phyloP scores from a whole-genome alignment of 2,888 invertebrate species.

The Phalangium opilio region DNA sequence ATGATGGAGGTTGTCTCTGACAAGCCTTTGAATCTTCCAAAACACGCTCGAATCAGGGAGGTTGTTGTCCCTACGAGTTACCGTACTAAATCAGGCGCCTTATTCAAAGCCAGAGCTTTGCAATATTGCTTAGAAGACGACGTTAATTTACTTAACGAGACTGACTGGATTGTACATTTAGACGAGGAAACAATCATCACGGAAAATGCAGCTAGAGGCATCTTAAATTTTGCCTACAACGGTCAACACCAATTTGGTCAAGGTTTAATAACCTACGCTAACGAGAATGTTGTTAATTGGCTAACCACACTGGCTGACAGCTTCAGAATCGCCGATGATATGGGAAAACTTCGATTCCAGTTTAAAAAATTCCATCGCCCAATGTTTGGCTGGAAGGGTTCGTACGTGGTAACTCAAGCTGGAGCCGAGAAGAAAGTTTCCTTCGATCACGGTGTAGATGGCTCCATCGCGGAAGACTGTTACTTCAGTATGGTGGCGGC shows the following conservation, averaged over 20 bases:
- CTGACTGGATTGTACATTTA: constrained; percentile 92
- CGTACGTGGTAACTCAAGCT: constrained; percentile 82
- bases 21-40: constrained; percentile 40
- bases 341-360: constrained; percentile 87
- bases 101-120: constrained; percentile 84
- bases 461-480: constrained; percentile 95
- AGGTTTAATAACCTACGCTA: constrained; percentile 88
- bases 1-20: constrained; percentile 92
- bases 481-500: constrained; percentile 93
- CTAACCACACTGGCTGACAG: constrained; percentile 89
- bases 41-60: constrained; percentile 54
- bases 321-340: constrained; percentile 89
- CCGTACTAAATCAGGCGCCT: constrained; percentile 73
- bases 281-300: constrained; percentile 90
- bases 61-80: constrained; percentile 75
- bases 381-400: constrained; percentile 94
- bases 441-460: constrained; percentile 90
- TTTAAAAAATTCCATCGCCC: constrained; percentile 88
- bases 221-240: constrained; percentile 84
- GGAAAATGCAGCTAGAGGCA: constrained; percentile 73
- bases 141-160: constrained; percentile 63
- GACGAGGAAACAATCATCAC: constrained; percentile 92
- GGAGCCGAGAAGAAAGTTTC: constrained; percentile 44
- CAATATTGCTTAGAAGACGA: constrained; percentile 88
- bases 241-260: constrained; percentile 92